Conservation (phyloP, 1,140 invertebrate genomes). For the Pogonomyrmex barbatus region DNA sequence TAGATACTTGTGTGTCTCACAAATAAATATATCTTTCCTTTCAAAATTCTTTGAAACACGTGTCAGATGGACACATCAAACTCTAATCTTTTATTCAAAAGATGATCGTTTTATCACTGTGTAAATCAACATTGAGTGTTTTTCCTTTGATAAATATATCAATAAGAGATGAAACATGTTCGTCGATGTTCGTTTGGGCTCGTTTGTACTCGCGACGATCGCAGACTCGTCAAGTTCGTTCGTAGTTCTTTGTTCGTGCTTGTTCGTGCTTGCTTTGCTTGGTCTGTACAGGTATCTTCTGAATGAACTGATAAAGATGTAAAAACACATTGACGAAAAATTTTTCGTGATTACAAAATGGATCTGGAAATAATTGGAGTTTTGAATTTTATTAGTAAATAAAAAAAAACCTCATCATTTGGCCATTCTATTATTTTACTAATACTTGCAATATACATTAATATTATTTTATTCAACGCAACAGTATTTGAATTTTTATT, state of each 20-base stretch:
- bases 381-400: conserved; percentile 17
- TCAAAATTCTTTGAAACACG: background rate
- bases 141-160: conserved; percentile 17
- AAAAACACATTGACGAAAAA: background rate
- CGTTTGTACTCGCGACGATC: background rate
- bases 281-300: background rate
- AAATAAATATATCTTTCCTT: background rate
- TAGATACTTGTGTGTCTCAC: background rate
- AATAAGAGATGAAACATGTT: background rate
- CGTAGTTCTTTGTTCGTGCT: conserved; percentile 16
- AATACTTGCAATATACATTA: background rate
- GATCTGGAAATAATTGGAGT: background rate
- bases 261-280: conserved; percentile 4
- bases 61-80: background rate
- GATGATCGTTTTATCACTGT: background rate
- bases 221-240: background rate
- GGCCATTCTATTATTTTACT: conserved; percentile 12
- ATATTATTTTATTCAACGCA: background rate
- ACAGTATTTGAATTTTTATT: background rate
- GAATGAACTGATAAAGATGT: background rate
- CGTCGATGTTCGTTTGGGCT: background rate
- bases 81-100: background rate
- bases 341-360: background rate
- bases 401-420: conserved; percentile 8
- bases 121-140: background rate